A percentile compares a stretch with the other conserved stretches of the same genome.
Evolutionary conservation across 2,113 vertebrate genomes (phyloP).

Genomic region (Pelodiscus sinensis): DNA sequence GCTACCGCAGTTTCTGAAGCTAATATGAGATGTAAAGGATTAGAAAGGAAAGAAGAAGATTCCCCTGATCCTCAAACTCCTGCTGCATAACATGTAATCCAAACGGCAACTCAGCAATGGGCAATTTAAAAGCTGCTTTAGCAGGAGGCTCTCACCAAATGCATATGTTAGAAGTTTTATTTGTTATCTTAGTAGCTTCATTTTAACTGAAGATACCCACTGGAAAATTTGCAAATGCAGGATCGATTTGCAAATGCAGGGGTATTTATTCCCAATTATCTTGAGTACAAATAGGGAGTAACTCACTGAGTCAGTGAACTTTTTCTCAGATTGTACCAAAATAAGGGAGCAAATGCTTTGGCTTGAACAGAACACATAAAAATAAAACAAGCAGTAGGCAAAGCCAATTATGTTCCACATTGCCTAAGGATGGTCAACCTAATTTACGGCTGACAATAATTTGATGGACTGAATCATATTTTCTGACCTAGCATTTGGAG

Average conservation of each 20-base stretch:
- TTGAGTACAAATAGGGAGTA: background rate
- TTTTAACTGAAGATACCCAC: background rate
- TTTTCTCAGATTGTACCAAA: background rate
- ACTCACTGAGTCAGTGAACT: background rate
- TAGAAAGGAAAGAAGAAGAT: background rate
- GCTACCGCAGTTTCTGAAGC: background rate
- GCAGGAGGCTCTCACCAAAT: background rate
- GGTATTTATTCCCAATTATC: conserved; percentile 29
- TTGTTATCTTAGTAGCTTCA: background rate
- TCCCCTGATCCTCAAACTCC: background rate
- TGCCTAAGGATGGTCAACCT: conserved; percentile 72
- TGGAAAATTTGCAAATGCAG: conserved; percentile 24
- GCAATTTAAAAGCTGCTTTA: background rate
- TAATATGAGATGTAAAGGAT: background rate
- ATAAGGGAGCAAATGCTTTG: background rate
- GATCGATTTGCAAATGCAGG: conserved; percentile 14
- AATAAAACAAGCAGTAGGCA: conserved; percentile 60
- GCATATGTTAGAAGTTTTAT: background rate
- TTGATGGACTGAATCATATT: conserved; percentile 65
- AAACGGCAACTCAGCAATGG: background rate
- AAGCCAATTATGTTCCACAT: conserved; percentile 66
- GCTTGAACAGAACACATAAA: conserved; percentile 62
- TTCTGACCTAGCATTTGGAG: conserved; percentile 52
- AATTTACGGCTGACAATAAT: conserved; percentile 71
- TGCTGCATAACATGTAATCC: background rate